These are phyloP conservation scores for Griposia aprilina DNA, from an alignment of 2,888 invertebrate species.

Conservation along the genomic window DNA sequence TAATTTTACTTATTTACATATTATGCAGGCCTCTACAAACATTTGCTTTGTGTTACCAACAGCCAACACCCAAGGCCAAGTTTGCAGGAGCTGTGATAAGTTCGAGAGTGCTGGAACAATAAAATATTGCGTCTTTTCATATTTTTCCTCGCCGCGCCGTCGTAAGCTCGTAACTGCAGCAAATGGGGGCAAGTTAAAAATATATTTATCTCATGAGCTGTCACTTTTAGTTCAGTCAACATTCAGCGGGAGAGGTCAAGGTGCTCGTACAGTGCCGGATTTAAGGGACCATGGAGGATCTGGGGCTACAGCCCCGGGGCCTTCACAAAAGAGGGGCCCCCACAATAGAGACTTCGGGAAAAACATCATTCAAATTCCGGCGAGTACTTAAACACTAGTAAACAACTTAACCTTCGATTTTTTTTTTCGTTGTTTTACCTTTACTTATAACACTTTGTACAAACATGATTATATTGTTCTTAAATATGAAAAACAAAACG, in stretches of 20 bases:
- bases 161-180: background rate
- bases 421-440: no score
- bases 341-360: no score
- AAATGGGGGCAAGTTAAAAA: conserved; percentile 28
- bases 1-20: background rate
- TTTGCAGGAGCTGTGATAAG: conserved; percentile 8
- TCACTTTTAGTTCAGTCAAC: conserved; percentile 3
- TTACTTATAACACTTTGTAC: no score
- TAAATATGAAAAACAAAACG: no score
- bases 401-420: no score
- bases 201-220: conserved; percentile 19
- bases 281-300: no score
- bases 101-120: background rate
- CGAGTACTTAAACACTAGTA: no score
- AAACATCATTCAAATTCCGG: no score
- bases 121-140: background rate
- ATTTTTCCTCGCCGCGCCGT: background rate
- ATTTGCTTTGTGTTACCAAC: conserved; percentile 14
- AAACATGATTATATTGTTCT: no score
- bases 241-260: conserved; percentile 15
- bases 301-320: no score
- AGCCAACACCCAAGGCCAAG: conserved; percentile 3
- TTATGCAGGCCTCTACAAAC: conserved; percentile 5
- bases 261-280: no score
- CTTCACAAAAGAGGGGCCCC: no score